Evolutionary conservation across 2,888 invertebrate species (phyloP).

Genomic region (Agrotis exclamationis): DNA sequence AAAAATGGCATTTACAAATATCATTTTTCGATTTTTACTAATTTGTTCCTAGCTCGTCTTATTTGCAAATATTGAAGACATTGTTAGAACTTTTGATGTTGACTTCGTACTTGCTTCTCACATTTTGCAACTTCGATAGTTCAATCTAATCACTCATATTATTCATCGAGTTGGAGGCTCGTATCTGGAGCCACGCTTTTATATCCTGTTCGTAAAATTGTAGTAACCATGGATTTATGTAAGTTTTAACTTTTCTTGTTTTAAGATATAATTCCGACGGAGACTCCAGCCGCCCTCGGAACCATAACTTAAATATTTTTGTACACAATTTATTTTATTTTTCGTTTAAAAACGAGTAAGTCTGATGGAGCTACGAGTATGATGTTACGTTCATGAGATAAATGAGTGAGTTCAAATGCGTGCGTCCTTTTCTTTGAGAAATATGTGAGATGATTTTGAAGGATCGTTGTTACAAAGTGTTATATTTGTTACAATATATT

Average conservation of each 20-base stretch:
- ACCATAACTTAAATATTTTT: conserved; percentile 4
- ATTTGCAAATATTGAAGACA: conserved; percentile 40
- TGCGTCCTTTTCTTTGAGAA: conserved; percentile 24
- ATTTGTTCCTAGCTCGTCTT: conserved; percentile 33
- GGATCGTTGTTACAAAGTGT: conserved; percentile 20
- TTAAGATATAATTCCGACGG: conserved; percentile 1
- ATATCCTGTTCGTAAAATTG: conserved; percentile 36
- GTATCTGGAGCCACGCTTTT: conserved; percentile 35
- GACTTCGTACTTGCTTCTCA: conserved; percentile 17
- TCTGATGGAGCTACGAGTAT: conserved; percentile 20
- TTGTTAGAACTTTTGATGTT: conserved; percentile 13
- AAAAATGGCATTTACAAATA: background rate
- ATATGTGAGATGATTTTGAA: conserved; percentile 39
- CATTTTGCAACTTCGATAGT: conserved; percentile 16
- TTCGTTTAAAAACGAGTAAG: background rate
- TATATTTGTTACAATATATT: conserved; percentile 5
- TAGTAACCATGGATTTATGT: conserved; percentile 18
- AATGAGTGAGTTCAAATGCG: conserved; percentile 40
- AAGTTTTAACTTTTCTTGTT: background rate
- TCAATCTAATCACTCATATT: conserved; percentile 36
- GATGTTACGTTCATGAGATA: conserved; percentile 29
- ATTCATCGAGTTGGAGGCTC: conserved; percentile 28
- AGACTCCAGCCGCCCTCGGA: background rate
- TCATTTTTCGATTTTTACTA: conserved; percentile 12
- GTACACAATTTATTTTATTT: background rate